These are phyloP conservation scores for Netelia fuscicornis DNA, from an alignment of 2,888 invertebrate genomes.

Conservation along the genomic window DNA sequence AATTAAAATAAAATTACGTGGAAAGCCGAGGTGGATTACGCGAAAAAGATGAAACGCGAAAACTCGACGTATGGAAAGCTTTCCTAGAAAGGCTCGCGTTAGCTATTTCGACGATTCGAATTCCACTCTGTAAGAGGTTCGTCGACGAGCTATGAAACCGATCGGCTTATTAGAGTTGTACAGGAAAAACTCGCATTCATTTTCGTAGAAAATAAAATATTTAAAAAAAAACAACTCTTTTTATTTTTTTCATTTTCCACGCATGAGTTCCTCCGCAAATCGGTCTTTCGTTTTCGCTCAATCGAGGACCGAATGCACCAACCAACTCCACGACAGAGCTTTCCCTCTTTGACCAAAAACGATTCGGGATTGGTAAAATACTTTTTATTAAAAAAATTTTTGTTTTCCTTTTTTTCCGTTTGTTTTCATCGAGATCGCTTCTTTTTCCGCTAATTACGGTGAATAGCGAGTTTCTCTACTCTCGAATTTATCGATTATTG, in stretches of 20 bases:
- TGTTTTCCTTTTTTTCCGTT: background rate
- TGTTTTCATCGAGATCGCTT: background rate
- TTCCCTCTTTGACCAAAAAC: conserved; percentile 22
- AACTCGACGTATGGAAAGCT: conserved; percentile 11
- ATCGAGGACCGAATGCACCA: conserved; percentile 15
- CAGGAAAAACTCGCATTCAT: background rate
- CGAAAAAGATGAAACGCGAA: background rate
- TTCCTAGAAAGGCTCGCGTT: conserved; percentile 4
- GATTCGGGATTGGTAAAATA: background rate
- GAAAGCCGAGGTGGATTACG: background rate
- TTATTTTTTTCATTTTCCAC: background rate
- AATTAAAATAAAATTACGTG: background rate
- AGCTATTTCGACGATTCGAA: conserved; percentile 28
- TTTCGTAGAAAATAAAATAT: conserved; percentile 2
- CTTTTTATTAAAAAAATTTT: background rate
- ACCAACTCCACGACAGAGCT: background rate
- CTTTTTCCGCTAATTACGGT: background rate
- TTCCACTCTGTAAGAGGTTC: background rate
- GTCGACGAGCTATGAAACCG: background rate
- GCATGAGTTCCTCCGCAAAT: background rate
- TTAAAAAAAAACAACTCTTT: background rate
- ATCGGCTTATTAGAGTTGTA: conserved; percentile 10
- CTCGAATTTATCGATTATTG: background rate
- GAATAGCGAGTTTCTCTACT: background rate
- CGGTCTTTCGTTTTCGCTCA: conserved; percentile 16